phyloP scores from a whole-genome alignment of 2,797 vertebrate species.

The Channallabes apus region DNA sequence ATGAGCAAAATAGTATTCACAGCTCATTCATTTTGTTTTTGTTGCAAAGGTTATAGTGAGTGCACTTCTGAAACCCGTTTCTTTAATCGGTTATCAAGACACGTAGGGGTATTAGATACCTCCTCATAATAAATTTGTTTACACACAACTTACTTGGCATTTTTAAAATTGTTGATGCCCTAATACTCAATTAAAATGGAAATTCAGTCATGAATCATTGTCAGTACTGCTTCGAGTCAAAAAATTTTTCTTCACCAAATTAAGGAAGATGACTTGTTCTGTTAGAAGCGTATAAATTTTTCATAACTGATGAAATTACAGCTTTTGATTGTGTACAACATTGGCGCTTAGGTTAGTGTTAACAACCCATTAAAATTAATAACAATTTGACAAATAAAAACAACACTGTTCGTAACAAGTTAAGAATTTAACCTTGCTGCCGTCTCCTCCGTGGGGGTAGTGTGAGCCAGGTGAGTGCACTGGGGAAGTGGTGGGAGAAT shows the following conservation, averaged over 20 bases:
- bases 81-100: not conserved
- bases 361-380: not conserved
- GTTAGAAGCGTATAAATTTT: too few species aligned
- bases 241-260: too few species aligned
- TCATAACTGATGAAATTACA: not conserved
- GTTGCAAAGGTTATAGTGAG: not conserved
- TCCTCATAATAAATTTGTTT: not conserved
- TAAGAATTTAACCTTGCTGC: constrained; percentile 85
- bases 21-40: not conserved
- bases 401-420: not conserved
- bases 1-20: not conserved
- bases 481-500: constrained; percentile 92
- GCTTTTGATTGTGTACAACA: not conserved
- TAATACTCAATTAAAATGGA: not conserved
- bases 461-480: constrained; percentile 94
- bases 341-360: too few species aligned
- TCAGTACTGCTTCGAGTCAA: not conserved
- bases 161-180: not conserved
- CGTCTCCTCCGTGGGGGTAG: constrained; percentile 92
- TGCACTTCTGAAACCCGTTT: not conserved
- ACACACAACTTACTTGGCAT: not conserved
- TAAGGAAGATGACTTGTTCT: too few species aligned
- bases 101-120: not conserved
- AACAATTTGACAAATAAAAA: not conserved
- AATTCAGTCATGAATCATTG: not conserved